A percentile compares a stretch with the other conserved stretches of the same genome.
These are phyloP conservation scores for Dreissena polymorpha DNA, from an alignment of 1,140 invertebrate species.

Conservation along the genomic window DNA sequence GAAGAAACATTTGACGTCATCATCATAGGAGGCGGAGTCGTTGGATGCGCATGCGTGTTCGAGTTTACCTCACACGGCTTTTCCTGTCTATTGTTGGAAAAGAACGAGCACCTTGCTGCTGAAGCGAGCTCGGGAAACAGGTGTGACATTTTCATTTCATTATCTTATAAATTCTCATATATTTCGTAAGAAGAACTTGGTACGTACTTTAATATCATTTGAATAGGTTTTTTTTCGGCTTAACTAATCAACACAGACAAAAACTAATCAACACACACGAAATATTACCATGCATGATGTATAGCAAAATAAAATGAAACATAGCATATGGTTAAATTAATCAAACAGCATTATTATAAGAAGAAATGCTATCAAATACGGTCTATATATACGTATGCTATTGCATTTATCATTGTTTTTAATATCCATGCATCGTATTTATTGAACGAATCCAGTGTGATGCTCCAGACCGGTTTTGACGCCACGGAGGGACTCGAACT, in stretches of 20 bases:
- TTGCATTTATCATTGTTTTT: too few relatives aligned
- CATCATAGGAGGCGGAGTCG: constrained; percentile 70
- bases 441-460: constrained; percentile 61
- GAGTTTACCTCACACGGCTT: constrained; percentile 65
- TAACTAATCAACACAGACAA: too few relatives aligned
- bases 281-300: too few relatives aligned
- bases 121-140: constrained; percentile 74
- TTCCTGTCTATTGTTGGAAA: constrained; percentile 67
- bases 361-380: too few relatives aligned
- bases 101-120: constrained; percentile 62
- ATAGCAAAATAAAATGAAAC: too few relatives aligned
- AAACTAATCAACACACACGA: too few relatives aligned
- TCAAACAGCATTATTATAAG: too few relatives aligned
- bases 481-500: constrained; percentile 61
- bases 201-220: neutral
- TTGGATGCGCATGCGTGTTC: constrained; percentile 68
- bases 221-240: neutral
- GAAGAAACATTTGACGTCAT: constrained; percentile 59
- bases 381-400: too few relatives aligned
- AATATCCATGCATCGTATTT: too few relatives aligned
- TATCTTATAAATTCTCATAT: neutral
- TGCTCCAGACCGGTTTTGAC: constrained; percentile 74
- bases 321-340: too few relatives aligned
- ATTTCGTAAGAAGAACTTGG: too few relatives aligned
- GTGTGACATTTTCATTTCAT: constrained; percentile 41